Evolutionary conservation across 2,113 vertebrate genomes (phyloP), one percentile per base, ranked within the genome.

Genomic region (Telmatochromis brachygnathus): DNA sequence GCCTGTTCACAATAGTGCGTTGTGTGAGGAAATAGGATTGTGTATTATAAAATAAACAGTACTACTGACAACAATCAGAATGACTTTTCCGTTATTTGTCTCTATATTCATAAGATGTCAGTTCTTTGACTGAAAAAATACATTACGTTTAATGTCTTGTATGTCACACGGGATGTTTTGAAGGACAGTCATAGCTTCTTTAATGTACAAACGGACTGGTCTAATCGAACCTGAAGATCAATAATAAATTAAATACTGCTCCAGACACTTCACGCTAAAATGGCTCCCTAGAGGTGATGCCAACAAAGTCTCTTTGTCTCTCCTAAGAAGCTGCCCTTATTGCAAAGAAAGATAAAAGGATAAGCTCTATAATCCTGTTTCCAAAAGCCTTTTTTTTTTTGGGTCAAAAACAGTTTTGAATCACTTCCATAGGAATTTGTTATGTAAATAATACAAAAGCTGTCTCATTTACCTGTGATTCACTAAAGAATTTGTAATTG

Each of bases 211-310:
- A 93, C n/a, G 7, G 37, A 82, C 77, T 28, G 26, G 85, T 92
- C 33, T 87, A 87, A 93, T 87, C 86, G 42, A 94, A 94, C 89
- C 88, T 80, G 83, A 42, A 84, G 93, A 96, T 94, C 92, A 85
- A 96, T 95, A 95, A 90, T 91, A 92, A 92, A 94, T 95, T 93
- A 93, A 90, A 90, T 65, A 85, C 85, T 86, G 21, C 73, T 92
- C 47, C 39, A 84, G 73, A 68, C 79, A 83, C 84, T 93, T 90
- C 86, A 93, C 60, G 80, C 86, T 79, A 87, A 92, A 93, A 93
- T 86, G 75, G 84, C 80, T 89, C 90, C 86, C 88, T 54, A 28
- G 80, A 85, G 93, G 81, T 87, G 85, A 89, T 35, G 89, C 82
- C 75, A 84, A 70, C 75, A 84, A 86, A 84, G 84, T 85, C 81